Percentiles rank a stretch among this genome's conserved stretches.
These are phyloP conservation scores for Copidosoma floridanum DNA, from an alignment of 1,140 invertebrate species.

Conservation along the genomic window DNA sequence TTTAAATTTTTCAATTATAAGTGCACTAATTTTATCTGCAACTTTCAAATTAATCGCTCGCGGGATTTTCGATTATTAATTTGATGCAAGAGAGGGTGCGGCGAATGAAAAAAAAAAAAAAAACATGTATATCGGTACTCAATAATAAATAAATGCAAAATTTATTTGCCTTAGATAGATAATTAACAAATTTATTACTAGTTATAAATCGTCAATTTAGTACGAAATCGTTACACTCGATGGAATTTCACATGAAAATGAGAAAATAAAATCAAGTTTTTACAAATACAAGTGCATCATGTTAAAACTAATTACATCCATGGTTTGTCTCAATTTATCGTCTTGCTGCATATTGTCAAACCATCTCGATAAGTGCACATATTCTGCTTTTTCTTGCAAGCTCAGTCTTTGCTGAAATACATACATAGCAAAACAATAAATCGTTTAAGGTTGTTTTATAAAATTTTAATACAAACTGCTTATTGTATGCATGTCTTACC, in stretches of 20 bases:
- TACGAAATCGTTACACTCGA: not conserved
- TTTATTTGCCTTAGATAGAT: slow-evolving; percentile 15
- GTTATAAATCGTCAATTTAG: slow-evolving; percentile 10
- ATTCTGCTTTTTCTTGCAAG: slow-evolving; percentile 62
- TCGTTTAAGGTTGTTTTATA: not conserved
- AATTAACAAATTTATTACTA: slow-evolving; percentile 25
- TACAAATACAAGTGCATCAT: slow-evolving; percentile 47
- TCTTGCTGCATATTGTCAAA: slow-evolving; percentile 67
- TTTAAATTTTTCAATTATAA: no score
- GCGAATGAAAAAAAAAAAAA: not conserved
- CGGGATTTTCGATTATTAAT: no score
- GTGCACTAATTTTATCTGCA: no score
- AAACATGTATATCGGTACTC: not conserved
- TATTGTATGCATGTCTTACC: no score
- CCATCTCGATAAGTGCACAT: slow-evolving; percentile 66
- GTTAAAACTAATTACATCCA: slow-evolving; percentile 61
- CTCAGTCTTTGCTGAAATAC: slow-evolving; percentile 52
- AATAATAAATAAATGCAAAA: slow-evolving; percentile 9
- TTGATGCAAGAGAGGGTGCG: no score
- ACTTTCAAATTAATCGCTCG: no score
- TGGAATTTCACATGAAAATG: slow-evolving; percentile 6
- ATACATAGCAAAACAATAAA: slow-evolving; percentile 14
- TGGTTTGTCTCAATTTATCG: slow-evolving; percentile 57
- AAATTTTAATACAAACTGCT: not conserved
- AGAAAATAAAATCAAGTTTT: slow-evolving; percentile 11